A percentile compares a stretch with the other conserved stretches of the same genome.
These are phyloP conservation scores for Eremophila alpestris DNA, from an alignment of 2,797 vertebrate genomes.

Conservation along the genomic window DNA sequence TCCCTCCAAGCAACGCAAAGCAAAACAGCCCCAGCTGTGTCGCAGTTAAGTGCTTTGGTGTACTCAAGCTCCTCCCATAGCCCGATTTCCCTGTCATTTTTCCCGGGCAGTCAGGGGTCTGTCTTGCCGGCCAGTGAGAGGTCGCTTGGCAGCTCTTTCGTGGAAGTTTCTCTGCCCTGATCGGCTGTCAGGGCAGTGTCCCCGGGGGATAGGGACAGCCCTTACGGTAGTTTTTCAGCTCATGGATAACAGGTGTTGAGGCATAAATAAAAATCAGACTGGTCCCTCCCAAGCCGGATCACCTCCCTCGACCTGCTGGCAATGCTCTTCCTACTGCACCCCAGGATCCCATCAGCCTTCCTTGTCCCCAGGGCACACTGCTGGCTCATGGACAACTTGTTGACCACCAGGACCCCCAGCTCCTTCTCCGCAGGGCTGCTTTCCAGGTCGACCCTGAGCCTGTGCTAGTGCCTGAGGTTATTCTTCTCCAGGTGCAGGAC, in stretches of 20 bases:
- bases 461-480: background rate
- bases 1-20: background rate
- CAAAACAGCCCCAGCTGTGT: background rate
- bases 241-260: background rate
- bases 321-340: too few species aligned
- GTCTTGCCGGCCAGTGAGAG: accelerated
- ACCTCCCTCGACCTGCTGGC: too few species aligned
- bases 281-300: background rate
- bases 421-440: background rate
- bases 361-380: background rate
- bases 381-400: background rate
- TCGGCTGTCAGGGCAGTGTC: background rate
- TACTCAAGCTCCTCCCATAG: background rate
- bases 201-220: too few species aligned
- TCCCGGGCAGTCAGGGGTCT: too few species aligned
- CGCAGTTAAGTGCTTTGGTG: background rate
- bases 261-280: background rate
- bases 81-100: background rate
- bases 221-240: background rate
- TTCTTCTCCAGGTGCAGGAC: background rate
- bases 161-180: background rate
- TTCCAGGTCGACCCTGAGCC: accelerated
- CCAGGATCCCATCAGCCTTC: too few species aligned
- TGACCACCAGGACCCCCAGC: background rate
- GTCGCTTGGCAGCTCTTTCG: accelerated